Evolutionary conservation across 2,888 invertebrate species (phyloP), one percentile per base, ranked within the genome.

Genomic region (Hydroisotoma schaefferi): DNA sequence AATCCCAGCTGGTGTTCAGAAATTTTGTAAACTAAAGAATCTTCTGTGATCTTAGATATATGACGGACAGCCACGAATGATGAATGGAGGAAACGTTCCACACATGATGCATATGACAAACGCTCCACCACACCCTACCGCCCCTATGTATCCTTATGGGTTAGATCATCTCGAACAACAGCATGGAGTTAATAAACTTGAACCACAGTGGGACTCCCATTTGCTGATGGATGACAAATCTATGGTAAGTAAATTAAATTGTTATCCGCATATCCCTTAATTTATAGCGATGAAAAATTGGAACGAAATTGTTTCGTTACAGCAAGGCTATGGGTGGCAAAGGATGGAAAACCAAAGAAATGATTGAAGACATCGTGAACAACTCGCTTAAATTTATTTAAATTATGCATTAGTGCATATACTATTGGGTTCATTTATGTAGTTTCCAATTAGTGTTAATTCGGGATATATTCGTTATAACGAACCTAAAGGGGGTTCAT

Each of bases 1-100:
- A 67, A 48, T 23, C 60, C 27, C 65, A 66, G 43, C 65, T 62
- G 59, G 65, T 65, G 33, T 5, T 44, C 28, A 40, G 6, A 8
- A 2, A 12, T 22, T 10, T n/a, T n/a, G n/a, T n/a, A n/a, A n/a
- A n/a, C n/a, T n/a, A n/a, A n/a, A n/a, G n/a, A n/a, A n/a, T n/a
- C n/a, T n/a, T n/a, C n/a, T n/a, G n/a, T n/a, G n/a, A n/a, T 54
- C 47, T 38, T 28, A 71, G 65, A 64, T 70, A 48, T 69, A 58
- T 26, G 72, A 72, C 28, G 67, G 67, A 8, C 58, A 59, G 37
- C 65, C 65, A 52, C 67, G 68, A 28, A 23, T 70, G 44, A 67
- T 70, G 68, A 72, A 72, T 56, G 70, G 69, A 23, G 61, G 67
- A 28, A 63, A 60, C 15, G 57, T 64, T 15, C 61, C 64, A 26